Percentiles rank a stretch among this genome's conserved stretches.
Evolutionary conservation across 2,797 vertebrate species (phyloP).

Genomic region (Delichon dasypus): DNA sequence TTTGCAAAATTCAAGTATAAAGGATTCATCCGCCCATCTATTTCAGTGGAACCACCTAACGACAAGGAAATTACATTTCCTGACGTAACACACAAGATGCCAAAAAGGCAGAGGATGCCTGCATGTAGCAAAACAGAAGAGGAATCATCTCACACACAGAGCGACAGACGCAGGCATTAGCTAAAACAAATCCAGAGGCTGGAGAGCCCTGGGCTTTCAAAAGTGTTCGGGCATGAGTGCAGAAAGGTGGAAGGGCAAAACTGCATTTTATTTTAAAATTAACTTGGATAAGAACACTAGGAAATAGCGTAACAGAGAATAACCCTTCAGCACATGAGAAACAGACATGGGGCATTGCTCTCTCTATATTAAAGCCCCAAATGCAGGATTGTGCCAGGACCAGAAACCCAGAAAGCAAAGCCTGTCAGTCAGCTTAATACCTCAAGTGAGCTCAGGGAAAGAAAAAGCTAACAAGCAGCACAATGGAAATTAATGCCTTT

Average conservation of each 20-base stretch:
- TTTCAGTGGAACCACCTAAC: not conserved
- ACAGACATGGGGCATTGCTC: not conserved
- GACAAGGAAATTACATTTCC: not conserved
- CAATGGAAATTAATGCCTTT: not conserved
- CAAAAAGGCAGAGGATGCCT: not conserved
- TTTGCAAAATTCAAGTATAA: not conserved
- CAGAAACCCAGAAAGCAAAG: not conserved
- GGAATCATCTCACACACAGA: accelerated
- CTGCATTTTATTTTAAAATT: not conserved
- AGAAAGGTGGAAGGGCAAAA: not conserved
- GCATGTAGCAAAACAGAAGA: not conserved
- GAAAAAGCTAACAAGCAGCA: not conserved
- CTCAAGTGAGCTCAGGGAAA: not conserved
- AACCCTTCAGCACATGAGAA: not conserved
- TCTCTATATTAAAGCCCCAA: not conserved
- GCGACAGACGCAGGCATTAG: not conserved
- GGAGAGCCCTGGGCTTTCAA: not conserved
- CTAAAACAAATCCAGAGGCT: not conserved
- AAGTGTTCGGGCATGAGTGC: not conserved
- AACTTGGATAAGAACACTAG: not conserved
- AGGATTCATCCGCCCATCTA: not conserved
- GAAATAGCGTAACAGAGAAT: not conserved
- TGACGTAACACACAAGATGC: not conserved
- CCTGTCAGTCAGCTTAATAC: not conserved
- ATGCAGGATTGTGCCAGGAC: not conserved